A percentile compares a stretch with the other conserved stretches of the same genome.
phyloP scores from a whole-genome alignment of 2,113 vertebrate genomes.

The Hoplias malabaricus region DNA sequence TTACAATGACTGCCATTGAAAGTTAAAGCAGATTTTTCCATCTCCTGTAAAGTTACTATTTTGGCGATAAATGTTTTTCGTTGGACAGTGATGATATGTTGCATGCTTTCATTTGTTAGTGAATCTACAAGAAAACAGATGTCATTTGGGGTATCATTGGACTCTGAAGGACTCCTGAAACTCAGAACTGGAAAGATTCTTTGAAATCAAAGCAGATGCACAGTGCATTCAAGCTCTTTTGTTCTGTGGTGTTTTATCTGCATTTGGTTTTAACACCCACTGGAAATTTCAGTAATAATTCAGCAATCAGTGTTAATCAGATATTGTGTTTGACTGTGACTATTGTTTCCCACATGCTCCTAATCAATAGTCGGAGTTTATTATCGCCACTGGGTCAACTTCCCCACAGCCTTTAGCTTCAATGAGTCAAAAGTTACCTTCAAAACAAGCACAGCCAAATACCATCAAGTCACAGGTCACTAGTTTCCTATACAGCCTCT shows the following conservation, averaged over 20 bases:
- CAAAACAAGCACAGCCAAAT: neutral
- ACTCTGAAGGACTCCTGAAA: no score
- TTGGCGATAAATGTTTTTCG: no score
- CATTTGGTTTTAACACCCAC: neutral
- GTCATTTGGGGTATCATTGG: no score
- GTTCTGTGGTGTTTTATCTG: conserved; percentile 1
- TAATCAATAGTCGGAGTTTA: neutral
- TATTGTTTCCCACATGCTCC: neutral
- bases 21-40: no score
- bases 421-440: conserved; percentile 28
- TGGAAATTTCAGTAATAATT: neutral
- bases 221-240: conserved; percentile 40
- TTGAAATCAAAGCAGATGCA: neutral
- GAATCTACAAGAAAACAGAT: no score
- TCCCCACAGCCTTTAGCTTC: neutral
- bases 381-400: neutral
- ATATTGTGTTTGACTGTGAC: neutral
- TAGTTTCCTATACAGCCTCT: neutral
- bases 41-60: no score
- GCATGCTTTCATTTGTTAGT: no score
- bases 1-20: no score
- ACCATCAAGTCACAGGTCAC: neutral
- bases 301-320: neutral
- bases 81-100: no score
- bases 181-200: no score